These are phyloP conservation scores for Zaprionus obscuricornis DNA, from an alignment of 2,888 invertebrate genomes.

Conservation along the genomic window DNA sequence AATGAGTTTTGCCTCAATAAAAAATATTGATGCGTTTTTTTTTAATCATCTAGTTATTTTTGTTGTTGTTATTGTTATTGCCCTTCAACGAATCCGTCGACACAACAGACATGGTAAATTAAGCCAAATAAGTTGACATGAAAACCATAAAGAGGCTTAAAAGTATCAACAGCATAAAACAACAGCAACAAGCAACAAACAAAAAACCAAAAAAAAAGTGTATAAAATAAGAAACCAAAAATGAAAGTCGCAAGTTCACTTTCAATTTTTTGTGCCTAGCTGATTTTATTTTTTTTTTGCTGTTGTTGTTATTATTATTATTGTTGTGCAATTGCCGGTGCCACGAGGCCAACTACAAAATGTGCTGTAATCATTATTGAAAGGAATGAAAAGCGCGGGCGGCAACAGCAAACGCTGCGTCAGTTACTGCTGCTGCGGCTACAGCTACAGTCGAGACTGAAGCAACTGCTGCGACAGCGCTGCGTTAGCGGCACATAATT, in stretches of 20 bases:
- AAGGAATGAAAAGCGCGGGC: constrained; percentile 41
- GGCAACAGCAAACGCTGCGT: constrained; percentile 26
- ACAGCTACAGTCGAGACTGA: no score
- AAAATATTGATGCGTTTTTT: constrained; percentile 27
- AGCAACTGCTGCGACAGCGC: no score
- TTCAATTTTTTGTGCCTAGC: constrained; percentile 58
- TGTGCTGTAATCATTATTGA: constrained; percentile 66
- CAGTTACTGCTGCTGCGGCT: no score
- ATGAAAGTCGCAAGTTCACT: constrained; percentile 76
- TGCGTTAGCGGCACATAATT: constrained; percentile 59
- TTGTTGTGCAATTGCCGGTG: constrained; percentile 73
- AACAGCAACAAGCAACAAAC: constrained; percentile 4
- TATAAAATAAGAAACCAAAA: constrained; percentile 46
- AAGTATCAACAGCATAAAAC: no score
- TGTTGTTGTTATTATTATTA: constrained; percentile 28
- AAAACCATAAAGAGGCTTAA: constrained; percentile 74
- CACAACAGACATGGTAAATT: constrained; percentile 65
- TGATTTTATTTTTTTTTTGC: constrained; percentile 17
- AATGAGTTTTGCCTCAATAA: constrained; percentile 38
- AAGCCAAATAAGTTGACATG: constrained; percentile 70
- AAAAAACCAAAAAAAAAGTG: constrained; percentile 27
- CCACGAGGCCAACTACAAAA: constrained; percentile 72
- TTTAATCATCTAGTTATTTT: background rate
- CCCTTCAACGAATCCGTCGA: constrained; percentile 42
- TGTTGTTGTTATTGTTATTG: constrained; percentile 26